Percentiles rank a stretch among this genome's conserved stretches.
Evolutionary conservation across 2,888 invertebrate genomes (phyloP).

Genomic region (Ephialtes manifestator): DNA sequence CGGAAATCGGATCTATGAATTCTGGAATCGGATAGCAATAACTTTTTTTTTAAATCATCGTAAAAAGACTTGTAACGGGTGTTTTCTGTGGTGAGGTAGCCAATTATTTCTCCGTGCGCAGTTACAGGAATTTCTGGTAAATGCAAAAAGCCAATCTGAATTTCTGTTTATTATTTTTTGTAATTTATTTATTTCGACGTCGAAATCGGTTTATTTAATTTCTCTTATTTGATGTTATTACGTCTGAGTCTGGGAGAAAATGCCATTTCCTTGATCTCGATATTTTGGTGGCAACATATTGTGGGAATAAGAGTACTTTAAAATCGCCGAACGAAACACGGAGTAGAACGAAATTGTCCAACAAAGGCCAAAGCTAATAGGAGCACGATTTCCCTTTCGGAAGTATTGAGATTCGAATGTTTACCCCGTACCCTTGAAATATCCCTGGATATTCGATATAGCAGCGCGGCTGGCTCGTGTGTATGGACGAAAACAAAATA

Average conservation of each 20-base stretch:
- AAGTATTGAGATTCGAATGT: background rate
- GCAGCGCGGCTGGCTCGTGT: no score
- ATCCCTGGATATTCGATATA: background rate
- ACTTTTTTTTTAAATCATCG: no score
- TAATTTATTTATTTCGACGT: no score
- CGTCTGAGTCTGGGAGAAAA: background rate
- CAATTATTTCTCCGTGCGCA: no score
- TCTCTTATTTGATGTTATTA: background rate
- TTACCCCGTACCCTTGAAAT: background rate
- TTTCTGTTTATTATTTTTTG: no score
- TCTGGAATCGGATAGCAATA: no score
- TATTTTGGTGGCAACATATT: background rate
- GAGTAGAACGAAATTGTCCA: background rate
- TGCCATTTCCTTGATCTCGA: background rate
- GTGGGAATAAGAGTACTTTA: background rate
- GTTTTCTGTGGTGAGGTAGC: no score
- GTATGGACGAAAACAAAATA: constrained; percentile 1
- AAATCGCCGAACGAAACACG: background rate
- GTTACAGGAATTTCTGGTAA: no score
- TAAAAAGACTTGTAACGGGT: no score
- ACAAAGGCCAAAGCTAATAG: background rate
- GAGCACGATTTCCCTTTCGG: background rate
- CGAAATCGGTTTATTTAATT: no score
- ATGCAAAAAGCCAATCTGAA: no score
- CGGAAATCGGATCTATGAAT: no score